A percentile compares a stretch with the other conserved stretches of the same genome.
Evolutionary conservation across 2,113 vertebrate species (phyloP).

Genomic region (Sus scrofa): DNA sequence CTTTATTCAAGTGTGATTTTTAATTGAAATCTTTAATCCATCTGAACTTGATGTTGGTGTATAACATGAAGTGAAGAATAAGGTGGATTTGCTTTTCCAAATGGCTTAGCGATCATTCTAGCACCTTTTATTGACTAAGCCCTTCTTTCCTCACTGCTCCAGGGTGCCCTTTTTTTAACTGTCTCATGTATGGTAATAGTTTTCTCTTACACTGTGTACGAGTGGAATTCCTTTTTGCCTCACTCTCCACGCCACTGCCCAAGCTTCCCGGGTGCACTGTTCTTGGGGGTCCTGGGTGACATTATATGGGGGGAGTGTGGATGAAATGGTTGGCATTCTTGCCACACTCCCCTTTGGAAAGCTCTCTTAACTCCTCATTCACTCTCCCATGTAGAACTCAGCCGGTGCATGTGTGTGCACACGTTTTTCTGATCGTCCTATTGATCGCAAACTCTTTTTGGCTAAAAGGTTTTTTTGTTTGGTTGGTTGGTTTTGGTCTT

Average conservation of each 20-base stretch:
- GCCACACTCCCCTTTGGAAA: background rate
- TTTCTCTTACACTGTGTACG: background rate
- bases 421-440: background rate
- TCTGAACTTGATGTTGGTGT: background rate
- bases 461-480: background rate
- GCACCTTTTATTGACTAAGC: background rate
- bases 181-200: background rate
- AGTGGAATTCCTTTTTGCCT: background rate
- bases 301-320: background rate
- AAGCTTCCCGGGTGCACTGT: background rate
- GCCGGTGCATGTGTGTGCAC: no score
- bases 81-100: conserved; percentile 65
- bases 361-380: background rate
- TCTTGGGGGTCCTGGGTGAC: background rate
- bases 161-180: background rate
- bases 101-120: background rate
- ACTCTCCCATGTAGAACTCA: background rate
- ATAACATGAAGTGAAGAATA: conserved; percentile 58
- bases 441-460: background rate
- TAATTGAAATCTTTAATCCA: conserved; percentile 72
- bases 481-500: background rate
- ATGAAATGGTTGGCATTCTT: background rate
- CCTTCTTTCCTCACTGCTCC: background rate
- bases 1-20: conserved; percentile 67
- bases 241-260: background rate